Evolutionary conservation across 2,113 vertebrate genomes (phyloP).

Genomic region (Anseranas semipalmata): DNA sequence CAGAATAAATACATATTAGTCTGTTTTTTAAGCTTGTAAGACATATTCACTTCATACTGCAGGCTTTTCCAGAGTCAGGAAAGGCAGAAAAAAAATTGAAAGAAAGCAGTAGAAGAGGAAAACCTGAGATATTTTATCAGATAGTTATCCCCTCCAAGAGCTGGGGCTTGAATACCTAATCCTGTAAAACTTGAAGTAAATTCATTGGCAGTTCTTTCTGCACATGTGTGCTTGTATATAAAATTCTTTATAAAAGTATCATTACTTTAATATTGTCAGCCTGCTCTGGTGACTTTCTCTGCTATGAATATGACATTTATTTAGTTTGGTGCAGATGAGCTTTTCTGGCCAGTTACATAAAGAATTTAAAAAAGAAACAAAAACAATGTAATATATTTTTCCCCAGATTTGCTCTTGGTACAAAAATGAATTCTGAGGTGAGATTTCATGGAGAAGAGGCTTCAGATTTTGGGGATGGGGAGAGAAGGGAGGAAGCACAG

Average conservation of each 20-base stretch:
- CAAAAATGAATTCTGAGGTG: background rate
- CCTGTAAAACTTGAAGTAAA: background rate
- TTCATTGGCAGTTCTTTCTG: background rate
- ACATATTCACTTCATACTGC: background rate
- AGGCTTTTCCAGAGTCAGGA: background rate
- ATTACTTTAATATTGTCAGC: background rate
- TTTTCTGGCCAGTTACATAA: background rate
- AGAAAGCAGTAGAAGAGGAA: background rate
- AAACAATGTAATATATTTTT: background rate
- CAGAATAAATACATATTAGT: background rate
- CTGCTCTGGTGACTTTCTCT: background rate
- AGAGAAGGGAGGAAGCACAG: background rate
- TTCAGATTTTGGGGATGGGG: background rate
- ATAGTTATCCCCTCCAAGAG: background rate
- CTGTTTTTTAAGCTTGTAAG: background rate
- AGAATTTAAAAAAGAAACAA: background rate
- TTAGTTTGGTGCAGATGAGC: accelerated
- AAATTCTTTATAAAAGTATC: background rate
- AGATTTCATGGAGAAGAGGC: background rate
- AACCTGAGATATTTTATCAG: background rate
- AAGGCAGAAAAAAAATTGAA: background rate
- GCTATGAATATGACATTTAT: background rate
- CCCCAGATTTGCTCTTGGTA: background rate
- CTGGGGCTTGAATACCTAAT: background rate
- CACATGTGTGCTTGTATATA: background rate